phyloP scores from a whole-genome alignment of 2,888 invertebrate genomes.

The Mechanitis mazaeus region DNA sequence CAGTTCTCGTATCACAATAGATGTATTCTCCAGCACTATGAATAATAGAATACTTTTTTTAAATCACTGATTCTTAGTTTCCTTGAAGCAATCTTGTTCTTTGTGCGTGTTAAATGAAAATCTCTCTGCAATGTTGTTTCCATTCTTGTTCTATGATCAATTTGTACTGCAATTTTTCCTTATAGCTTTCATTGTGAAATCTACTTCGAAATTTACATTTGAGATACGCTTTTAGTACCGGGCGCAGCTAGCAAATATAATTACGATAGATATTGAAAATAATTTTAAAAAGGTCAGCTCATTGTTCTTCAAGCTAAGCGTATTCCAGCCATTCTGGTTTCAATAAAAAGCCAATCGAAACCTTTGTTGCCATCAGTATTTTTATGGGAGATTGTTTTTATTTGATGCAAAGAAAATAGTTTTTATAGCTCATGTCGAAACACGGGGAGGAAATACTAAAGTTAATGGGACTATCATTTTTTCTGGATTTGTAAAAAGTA shows the following conservation, averaged over 20 bases:
- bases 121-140: conserved; percentile 6
- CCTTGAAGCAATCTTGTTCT: conserved; percentile 7
- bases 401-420: conserved; percentile 4
- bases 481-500: conserved; percentile 3
- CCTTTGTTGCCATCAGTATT: conserved; percentile 1
- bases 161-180: conserved; percentile 7
- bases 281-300: not conserved
- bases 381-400: conserved; percentile 1
- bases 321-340: not conserved
- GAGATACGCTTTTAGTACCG: not conserved
- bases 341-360: not conserved
- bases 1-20: not conserved
- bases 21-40: conserved; percentile 3
- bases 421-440: conserved; percentile 5
- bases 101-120: conserved; percentile 8
- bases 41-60: conserved; percentile 5
- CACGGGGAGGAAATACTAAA: not conserved
- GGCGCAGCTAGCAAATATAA: not conserved
- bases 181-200: not conserved
- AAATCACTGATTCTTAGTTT: conserved; percentile 3
- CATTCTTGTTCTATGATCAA: conserved; percentile 7
- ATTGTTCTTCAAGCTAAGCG: too few relatives aligned
- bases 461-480: not conserved
- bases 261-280: not conserved
- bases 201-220: not conserved